Evolutionary conservation across 2,888 invertebrate genomes (phyloP), one percentile per base, ranked within the genome.

Genomic region (Phorcus lineatus): DNA sequence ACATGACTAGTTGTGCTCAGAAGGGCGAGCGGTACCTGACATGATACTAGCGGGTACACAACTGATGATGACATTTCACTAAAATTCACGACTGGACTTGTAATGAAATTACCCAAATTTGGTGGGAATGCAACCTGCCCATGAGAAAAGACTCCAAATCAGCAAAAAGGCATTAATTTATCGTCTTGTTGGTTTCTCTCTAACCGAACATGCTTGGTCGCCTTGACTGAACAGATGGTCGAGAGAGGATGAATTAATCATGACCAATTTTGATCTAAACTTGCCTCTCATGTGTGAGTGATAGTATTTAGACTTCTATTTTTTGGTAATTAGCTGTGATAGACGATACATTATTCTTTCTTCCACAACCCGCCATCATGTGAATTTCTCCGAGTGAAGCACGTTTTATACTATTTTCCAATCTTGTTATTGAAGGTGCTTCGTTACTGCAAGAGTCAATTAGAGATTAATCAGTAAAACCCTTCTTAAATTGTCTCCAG

Each of bases 361-460:
- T 28, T 16, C 62, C 62, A 16, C 28, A 3, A 16, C 62, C 24
- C 24, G 28, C 24, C 16, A 24, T 3, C 28, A 24, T 28, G 62
- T 28, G 62, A 62, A 28, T 24, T 24, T 24, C 62, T 62, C 24
- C 2, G 24, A 24, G 17, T 13, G 16, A 24, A 28, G 62, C 62
- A 62, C 62, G 62, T 62, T 62, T 62, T 28, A 62, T 62, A 62
- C 24, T 62, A 62, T 62, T 62, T 62, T 62, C 62, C 62, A 47
- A 47, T 47, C 47, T 47, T 13, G 47, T 47, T 47, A 47, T 36
- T 6, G 47, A 11, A 6, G 47, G 47, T 47, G 47, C 47, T 47
- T 47, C 47, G 47, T 47, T 47, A 47, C 47, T 47, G 47, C 47
- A 47, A 11, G 13, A 47, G 47, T 47, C 47, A 47, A 47, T 47